Percentiles rank a stretch among this genome's conserved stretches.
These are phyloP conservation scores for Alviniconcha strummeri DNA, from an alignment of 2,888 invertebrate genomes.

Conservation along the genomic window DNA sequence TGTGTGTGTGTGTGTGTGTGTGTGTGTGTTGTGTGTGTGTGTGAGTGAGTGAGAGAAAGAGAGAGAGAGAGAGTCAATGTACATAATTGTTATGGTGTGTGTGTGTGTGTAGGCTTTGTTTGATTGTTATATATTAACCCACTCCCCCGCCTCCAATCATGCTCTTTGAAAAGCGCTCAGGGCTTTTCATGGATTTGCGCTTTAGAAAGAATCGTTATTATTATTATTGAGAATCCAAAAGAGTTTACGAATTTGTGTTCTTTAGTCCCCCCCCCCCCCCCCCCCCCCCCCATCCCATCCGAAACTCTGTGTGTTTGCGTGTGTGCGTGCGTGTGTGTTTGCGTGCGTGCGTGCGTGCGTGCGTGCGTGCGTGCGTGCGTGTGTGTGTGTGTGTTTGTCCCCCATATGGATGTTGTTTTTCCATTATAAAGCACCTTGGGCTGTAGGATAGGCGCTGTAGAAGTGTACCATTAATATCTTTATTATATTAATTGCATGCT, in stretches of 20 bases:
- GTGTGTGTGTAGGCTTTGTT: neutral
- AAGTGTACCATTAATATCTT: neutral
- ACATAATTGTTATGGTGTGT: neutral
- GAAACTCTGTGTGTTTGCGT: neutral
- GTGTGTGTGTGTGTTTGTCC: neutral
- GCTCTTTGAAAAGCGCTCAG: too few relatives aligned
- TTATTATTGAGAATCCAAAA: neutral
- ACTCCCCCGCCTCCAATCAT: too few relatives aligned
- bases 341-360: slow-evolving; percentile 1
- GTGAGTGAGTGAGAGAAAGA: neutral
- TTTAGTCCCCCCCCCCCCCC: neutral
- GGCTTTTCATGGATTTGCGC: neutral
- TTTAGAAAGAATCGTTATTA: neutral
- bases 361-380: slow-evolving; percentile 5
- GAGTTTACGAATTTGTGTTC: neutral
- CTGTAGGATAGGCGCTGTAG: neutral
- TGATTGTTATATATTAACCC: neutral
- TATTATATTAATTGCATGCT: neutral
- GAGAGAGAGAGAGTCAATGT: neutral
- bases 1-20: neutral
- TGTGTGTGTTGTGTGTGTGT: neutral
- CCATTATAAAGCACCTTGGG: too few relatives aligned
- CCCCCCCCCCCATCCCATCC: too few relatives aligned
- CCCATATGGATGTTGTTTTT: neutral
- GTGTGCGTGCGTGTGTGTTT: slow-evolving; percentile 12